Percentiles rank a stretch among this genome's conserved stretches.
Conservation (phyloP, 2,113 vertebrate genomes). For the Phycodurus eques region DNA sequence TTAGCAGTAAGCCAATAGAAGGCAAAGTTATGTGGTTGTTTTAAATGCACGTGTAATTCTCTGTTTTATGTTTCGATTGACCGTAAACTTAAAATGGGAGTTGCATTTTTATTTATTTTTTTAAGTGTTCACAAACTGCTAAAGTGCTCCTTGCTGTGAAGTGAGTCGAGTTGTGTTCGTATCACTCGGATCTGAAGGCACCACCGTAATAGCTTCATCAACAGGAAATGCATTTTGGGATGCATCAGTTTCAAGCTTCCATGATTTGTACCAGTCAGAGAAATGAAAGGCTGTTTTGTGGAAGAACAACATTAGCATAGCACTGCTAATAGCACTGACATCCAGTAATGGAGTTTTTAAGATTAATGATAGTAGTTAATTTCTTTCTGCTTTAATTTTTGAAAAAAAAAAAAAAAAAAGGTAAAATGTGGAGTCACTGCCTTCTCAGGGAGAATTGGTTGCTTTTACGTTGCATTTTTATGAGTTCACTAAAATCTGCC, state of each 20-base stretch:
- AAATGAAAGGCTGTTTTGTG: neutral
- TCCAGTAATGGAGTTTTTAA: neutral
- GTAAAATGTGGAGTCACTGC: conserved; percentile 4
- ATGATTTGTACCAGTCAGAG: neutral
- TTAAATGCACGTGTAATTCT: too few relatives aligned
- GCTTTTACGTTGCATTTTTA: conserved; percentile 7
- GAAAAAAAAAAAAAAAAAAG: neutral
- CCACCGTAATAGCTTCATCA: neutral
- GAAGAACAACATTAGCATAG: neutral
- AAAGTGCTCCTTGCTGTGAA: neutral
- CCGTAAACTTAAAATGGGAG: too few relatives aligned
- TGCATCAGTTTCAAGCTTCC: neutral
- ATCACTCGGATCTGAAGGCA: neutral
- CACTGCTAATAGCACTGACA: neutral
- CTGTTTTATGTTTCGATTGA: too few relatives aligned
- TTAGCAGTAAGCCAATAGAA: neutral
- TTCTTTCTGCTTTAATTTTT: neutral
- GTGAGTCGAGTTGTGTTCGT: neutral
- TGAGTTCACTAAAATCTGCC: neutral
- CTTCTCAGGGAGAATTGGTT: conserved; percentile 2
- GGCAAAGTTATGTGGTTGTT: neutral
- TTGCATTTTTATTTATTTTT: too few relatives aligned
- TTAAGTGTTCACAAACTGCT: neutral
- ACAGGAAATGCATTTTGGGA: neutral
- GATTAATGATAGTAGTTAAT: neutral